phyloP scores from a whole-genome alignment of 2,888 invertebrate genomes.

The Hydroisotoma schaefferi region DNA sequence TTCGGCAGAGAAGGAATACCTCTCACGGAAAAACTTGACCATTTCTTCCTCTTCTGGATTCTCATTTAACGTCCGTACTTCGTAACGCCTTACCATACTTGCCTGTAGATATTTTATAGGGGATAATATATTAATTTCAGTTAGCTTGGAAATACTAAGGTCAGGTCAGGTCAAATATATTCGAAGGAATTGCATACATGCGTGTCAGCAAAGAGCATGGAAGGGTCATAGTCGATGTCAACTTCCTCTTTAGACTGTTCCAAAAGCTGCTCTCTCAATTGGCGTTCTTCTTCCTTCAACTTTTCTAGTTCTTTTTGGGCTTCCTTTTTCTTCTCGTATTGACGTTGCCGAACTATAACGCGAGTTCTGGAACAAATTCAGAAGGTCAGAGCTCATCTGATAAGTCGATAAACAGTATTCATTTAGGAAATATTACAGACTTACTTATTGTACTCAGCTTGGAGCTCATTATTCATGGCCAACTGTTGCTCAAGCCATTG shows the following conservation, averaged over 20 bases:
- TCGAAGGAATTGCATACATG: conserved; percentile 27
- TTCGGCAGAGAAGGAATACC: conserved; percentile 46
- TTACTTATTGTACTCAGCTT: conserved; percentile 17
- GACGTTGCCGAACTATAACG: conserved; percentile 28
- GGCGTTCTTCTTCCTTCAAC: conserved; percentile 14
- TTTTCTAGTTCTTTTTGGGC: conserved; percentile 17
- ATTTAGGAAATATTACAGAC: too few relatives aligned
- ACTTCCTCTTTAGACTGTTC: conserved; percentile 42
- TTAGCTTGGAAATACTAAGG: not conserved
- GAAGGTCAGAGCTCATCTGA: too few relatives aligned
- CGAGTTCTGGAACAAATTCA: conserved; percentile 15
- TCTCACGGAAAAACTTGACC: conserved; percentile 40
- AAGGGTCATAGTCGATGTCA: conserved; percentile 39
- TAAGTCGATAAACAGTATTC: too few relatives aligned
- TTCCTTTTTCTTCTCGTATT: conserved; percentile 15
- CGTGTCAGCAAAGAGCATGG: conserved; percentile 39
- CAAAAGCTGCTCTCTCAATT: conserved; percentile 18
- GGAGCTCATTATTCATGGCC: conserved; percentile 11
- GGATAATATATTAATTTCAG: not conserved
- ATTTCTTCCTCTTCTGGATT: conserved; percentile 9
- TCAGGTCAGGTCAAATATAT: not conserved
- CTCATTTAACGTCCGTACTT: conserved; percentile 5
- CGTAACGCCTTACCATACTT: conserved; percentile 34
- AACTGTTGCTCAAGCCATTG: conserved; percentile 10
- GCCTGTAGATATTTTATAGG: conserved; percentile 20